A percentile compares a stretch with the other conserved stretches of the same genome.
These are phyloP conservation scores for Urocolius indicus DNA, from an alignment of 2,113 vertebrate species.

Conservation along the genomic window DNA sequence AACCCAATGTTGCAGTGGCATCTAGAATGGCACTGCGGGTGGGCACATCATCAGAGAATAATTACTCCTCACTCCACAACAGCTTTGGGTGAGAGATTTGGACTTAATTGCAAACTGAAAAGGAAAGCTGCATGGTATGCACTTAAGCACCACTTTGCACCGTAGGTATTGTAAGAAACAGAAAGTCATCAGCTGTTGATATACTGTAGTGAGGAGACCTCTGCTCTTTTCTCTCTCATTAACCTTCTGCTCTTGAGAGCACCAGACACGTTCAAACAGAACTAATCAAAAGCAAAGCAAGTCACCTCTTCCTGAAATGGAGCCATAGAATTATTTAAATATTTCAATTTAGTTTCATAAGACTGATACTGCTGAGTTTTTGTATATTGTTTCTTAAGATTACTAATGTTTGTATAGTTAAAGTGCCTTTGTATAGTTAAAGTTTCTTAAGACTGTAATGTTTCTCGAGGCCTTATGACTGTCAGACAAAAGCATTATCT, in stretches of 20 bases:
- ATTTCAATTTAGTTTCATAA: too few relatives aligned
- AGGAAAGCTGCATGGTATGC: not conserved
- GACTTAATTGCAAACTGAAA: constrained; percentile 26
- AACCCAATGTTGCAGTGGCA: not conserved
- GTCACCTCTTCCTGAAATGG: not conserved
- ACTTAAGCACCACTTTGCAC: not conserved
- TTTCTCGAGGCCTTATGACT: too few relatives aligned
- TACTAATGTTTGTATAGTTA: too few relatives aligned
- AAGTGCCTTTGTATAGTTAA: too few relatives aligned
- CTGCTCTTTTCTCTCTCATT: not conserved
- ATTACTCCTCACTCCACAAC: not conserved
- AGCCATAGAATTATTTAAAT: too few relatives aligned
- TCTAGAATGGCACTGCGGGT: constrained; percentile 4
- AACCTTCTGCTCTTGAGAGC: not conserved
- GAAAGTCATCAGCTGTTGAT: not conserved
- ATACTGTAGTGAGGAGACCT: not conserved
- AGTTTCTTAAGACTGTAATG: too few relatives aligned
- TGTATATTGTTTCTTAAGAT: too few relatives aligned
- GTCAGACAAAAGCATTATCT: too few relatives aligned
- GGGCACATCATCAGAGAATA: constrained; percentile 19
- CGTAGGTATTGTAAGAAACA: not conserved
- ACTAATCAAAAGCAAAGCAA: not conserved
- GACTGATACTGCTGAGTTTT: too few relatives aligned
- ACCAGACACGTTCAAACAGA: not conserved
- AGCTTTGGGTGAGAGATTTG: not conserved